Percentiles rank a stretch among this genome's conserved stretches.
These are phyloP conservation scores for Marasmarcha lunaedactyla DNA, from an alignment of 2,888 invertebrate species.

Conservation along the genomic window DNA sequence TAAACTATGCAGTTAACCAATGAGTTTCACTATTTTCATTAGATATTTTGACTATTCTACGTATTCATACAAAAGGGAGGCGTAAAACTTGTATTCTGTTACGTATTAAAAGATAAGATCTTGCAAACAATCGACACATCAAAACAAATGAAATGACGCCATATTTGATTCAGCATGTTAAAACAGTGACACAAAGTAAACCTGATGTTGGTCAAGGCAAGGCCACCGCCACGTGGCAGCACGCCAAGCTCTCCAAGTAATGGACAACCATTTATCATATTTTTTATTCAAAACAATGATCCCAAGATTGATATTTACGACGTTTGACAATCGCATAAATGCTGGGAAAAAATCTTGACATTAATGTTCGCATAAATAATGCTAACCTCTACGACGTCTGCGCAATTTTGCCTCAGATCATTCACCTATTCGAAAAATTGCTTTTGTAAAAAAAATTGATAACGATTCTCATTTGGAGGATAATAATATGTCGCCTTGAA, in stretches of 20 bases:
- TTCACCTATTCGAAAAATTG: constrained; percentile 12
- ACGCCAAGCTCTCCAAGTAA: constrained; percentile 38
- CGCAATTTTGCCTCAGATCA: neutral
- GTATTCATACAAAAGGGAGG: too few species aligned
- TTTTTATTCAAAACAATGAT: constrained; percentile 44
- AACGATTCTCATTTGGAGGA: too few species aligned
- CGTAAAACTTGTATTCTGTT: too few species aligned
- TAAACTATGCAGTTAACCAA: too few species aligned
- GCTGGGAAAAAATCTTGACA: neutral
- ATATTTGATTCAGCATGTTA: too few species aligned
- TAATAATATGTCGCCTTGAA: too few species aligned
- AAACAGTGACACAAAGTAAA: too few species aligned
- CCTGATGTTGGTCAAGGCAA: constrained; percentile 60
- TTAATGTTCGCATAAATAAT: neutral
- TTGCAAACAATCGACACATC: too few species aligned
- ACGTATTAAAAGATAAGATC: too few species aligned
- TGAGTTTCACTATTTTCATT: too few species aligned
- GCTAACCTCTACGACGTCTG: neutral
- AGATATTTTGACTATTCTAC: too few species aligned
- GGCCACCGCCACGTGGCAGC: constrained; percentile 52
- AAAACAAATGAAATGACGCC: too few species aligned
- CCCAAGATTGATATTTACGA: constrained; percentile 14
- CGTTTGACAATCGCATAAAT: neutral
- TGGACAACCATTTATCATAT: constrained; percentile 33
- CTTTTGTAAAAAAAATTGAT: neutral